Evolutionary conservation across 2,888 invertebrate genomes (phyloP), one percentile per base, ranked within the genome.

Genomic region (Lasioglossum morio): DNA sequence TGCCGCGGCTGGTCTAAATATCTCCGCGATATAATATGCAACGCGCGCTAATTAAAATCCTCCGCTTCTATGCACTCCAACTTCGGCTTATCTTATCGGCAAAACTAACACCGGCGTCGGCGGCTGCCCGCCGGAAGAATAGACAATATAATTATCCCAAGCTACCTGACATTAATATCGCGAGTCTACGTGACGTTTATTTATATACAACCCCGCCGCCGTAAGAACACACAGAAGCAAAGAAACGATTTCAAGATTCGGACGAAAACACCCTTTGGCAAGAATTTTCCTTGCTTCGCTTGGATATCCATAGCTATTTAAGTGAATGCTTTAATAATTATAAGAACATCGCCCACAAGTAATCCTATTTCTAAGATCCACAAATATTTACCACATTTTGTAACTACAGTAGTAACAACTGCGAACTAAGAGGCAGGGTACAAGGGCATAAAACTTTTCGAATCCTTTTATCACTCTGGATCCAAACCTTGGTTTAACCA

Each of bases 1-100:
- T 74, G 40, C 46, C 48, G 46, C 69, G 77, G 77, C 79, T 72
- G 81, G 77, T 77, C 77, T 85, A 85, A 85, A 80, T 77, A 81
- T 75, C 86, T 57, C 77, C 77, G 77, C 80, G 77, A 77, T 83
- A 85, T 77, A 81, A 85, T 81, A 85, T 84, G 85, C 77, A 72
- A 86, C 80, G 86, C 63, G 76, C 77, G 85, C 85, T 86, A 86
- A 86, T 86, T 86, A 86, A 86, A 86, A 86, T 86, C 86, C 86
- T 86, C 80, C 86, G 86, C 70, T 75, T 81, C 86, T 86, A 75
- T 86, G 86, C 86, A 72, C 86, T 81, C 86, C 75, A 81, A 85
- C 86, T 85, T 86, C 72, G 85, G 74, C 86, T 85, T 86, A 86
- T 86, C 86, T 85, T 86, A 86, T 85, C 86, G 86, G 63, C 74